A percentile compares a stretch with the other conserved stretches of the same genome.
phyloP scores from a whole-genome alignment of 1,140 invertebrate genomes.

The Parapsyche elsis region DNA sequence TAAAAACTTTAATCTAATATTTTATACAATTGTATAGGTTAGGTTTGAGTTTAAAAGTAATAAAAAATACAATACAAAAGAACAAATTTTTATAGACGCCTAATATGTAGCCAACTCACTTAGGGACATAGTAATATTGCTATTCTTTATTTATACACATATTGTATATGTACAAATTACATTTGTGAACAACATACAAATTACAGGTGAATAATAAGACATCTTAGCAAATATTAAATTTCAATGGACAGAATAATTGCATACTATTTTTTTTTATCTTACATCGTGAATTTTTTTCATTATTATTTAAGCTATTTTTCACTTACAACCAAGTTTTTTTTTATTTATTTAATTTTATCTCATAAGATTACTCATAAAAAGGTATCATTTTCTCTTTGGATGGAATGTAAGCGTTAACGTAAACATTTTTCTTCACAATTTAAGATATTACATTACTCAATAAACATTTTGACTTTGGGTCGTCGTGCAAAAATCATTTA shows the following conservation, averaged over 20 bases:
- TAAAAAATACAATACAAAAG: too few relatives aligned
- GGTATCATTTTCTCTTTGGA: conserved; percentile 50
- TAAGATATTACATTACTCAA: background rate
- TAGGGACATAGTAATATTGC: background rate
- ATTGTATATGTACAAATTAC: conserved; percentile 42
- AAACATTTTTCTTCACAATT: conserved; percentile 38
- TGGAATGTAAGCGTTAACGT: conserved; percentile 55
- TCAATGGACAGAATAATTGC: conserved; percentile 57
- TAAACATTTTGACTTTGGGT: conserved; percentile 16
- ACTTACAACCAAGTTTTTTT: conserved; percentile 48
- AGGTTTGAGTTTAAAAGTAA: too few relatives aligned
- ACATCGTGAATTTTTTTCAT: conserved; percentile 49
- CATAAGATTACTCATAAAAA: conserved; percentile 55
- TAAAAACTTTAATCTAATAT: background rate
- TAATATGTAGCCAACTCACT: too few relatives aligned
- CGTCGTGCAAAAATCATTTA: conserved; percentile 2
- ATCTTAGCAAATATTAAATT: conserved; percentile 52
- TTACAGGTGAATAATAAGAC: conserved; percentile 34
- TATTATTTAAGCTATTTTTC: conserved; percentile 44
- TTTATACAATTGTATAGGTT: background rate
- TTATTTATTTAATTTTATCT: conserved; percentile 48
- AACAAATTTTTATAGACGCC: too few relatives aligned
- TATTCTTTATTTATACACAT: conserved; percentile 30
- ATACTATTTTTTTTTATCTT: conserved; percentile 51
- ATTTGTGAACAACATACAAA: conserved; percentile 43